Percentiles rank a stretch among this genome's conserved stretches.
phyloP scores from a whole-genome alignment of 2,888 invertebrate genomes.

The Latrodectus elegans region DNA sequence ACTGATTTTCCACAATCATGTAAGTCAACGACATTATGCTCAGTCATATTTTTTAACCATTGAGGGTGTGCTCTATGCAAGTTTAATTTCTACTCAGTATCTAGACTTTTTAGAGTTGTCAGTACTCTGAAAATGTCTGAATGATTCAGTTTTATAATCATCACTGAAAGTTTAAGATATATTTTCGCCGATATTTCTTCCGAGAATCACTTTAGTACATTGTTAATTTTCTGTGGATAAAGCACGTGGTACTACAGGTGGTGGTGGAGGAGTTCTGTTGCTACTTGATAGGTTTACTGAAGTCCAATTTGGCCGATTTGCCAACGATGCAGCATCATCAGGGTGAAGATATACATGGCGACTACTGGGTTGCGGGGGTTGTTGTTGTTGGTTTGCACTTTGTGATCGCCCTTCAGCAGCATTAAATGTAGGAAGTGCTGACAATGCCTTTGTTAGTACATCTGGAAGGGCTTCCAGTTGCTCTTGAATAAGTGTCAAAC shows the following conservation, averaged over 20 bases:
- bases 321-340: constrained; percentile 70
- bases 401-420: constrained; percentile 20
- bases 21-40: no score
- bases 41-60: no score
- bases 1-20: no score
- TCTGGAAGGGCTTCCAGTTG: constrained; percentile 90
- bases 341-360: constrained; percentile 70
- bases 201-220: neutral
- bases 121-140: no score
- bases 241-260: constrained; percentile 61
- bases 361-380: constrained; percentile 42
- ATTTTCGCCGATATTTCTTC: no score
- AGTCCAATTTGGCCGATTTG: constrained; percentile 70
- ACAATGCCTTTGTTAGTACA: constrained; percentile 77
- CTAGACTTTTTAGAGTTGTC: no score
- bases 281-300: constrained; percentile 70
- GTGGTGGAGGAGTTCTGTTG: constrained; percentile 72
- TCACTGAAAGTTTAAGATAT: no score
- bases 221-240: constrained; percentile 68
- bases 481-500: constrained; percentile 88
- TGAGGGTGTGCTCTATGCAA: no score
- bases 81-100: no score
- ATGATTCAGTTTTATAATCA: neutral
- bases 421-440: constrained; percentile 38
- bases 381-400: constrained; percentile 28